phyloP scores from a whole-genome alignment of 2,888 invertebrate species.

The Scelioninae gen. 2 region DNA sequence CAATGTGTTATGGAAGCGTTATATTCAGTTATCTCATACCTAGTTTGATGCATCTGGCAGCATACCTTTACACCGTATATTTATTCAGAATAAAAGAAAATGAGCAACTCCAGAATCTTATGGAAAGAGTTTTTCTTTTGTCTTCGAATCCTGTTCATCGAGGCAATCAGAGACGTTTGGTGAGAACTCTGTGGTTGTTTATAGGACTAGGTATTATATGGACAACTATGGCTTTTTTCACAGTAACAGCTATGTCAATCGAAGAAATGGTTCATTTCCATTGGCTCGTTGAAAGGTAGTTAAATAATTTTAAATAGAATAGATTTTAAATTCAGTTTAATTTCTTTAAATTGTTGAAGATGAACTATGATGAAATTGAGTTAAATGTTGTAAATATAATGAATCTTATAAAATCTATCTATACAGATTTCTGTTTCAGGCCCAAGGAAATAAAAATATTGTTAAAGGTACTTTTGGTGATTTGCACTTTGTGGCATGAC shows the following conservation, averaged over 20 bases:
- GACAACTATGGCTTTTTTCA: constrained; percentile 82
- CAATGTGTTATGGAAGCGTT: constrained; percentile 83
- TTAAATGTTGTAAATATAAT: no score
- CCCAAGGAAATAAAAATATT: constrained; percentile 76
- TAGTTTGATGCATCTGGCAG: constrained; percentile 82
- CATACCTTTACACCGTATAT: constrained; percentile 84
- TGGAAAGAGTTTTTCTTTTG: constrained; percentile 87
- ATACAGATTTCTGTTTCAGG: constrained; percentile 75
- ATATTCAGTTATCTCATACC: constrained; percentile 86
- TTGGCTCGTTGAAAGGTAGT: constrained; percentile 80
- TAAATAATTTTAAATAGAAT: constrained; percentile 3
- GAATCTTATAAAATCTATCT: no score
- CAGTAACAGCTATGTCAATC: constrained; percentile 81
- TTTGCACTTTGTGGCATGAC: constrained; percentile 86
- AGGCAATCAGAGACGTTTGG: constrained; percentile 82
- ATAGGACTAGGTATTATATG: constrained; percentile 82
- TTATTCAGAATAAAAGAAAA: constrained; percentile 86
- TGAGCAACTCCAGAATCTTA: constrained; percentile 88
- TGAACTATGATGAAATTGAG: no score
- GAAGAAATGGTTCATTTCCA: constrained; percentile 80
- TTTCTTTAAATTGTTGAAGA: no score
- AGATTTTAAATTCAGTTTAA: no score
- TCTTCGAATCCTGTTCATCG: constrained; percentile 82
- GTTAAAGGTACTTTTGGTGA: constrained; percentile 80
- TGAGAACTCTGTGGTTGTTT: constrained; percentile 84